Percentiles rank a stretch among this genome's conserved stretches.
phyloP scores from a whole-genome alignment of 2,888 invertebrate genomes.

The Mongoloraphidia duomilia region DNA sequence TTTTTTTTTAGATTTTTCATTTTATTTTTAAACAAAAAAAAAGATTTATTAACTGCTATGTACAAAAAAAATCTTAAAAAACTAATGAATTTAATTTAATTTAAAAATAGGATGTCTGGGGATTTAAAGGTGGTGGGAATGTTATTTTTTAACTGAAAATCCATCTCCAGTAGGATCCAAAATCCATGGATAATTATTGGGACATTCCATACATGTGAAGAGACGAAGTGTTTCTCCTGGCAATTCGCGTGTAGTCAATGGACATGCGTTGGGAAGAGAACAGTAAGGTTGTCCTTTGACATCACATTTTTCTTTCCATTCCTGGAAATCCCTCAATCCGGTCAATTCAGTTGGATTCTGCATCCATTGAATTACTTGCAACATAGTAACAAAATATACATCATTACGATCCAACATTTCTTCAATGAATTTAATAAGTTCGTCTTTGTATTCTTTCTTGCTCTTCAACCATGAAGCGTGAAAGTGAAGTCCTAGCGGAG shows the following conservation, averaged over 20 bases:
- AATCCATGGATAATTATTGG: conserved; percentile 90
- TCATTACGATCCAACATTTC: conserved; percentile 81
- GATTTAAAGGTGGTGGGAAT: too few relatives aligned
- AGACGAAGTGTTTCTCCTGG: conserved; percentile 84
- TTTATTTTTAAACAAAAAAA: too few relatives aligned
- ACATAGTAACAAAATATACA: conserved; percentile 84
- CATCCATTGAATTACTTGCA: conserved; percentile 89
- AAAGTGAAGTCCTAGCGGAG: conserved; percentile 85
- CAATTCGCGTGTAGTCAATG: conserved; percentile 74
- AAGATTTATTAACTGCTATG: too few relatives aligned
- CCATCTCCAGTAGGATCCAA: conserved; percentile 90
- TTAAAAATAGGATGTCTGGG: too few relatives aligned
- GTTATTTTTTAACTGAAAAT: conserved; percentile 66
- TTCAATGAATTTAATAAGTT: conserved; percentile 83
- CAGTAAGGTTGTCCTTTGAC: conserved; percentile 89
- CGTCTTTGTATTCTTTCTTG: conserved; percentile 84
- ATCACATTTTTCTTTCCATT: conserved; percentile 93
- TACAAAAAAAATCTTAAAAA: too few relatives aligned
- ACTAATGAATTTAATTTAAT: too few relatives aligned
- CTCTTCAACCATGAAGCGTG: conserved; percentile 92
- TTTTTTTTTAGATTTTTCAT: too few relatives aligned
- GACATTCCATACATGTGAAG: conserved; percentile 93
- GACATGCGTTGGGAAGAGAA: conserved; percentile 82
- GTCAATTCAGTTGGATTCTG: conserved; percentile 83
- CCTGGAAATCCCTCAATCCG: conserved; percentile 76